Conservation (phyloP, 2,113 vertebrate species). For the Salvelinus fontinalis region DNA sequence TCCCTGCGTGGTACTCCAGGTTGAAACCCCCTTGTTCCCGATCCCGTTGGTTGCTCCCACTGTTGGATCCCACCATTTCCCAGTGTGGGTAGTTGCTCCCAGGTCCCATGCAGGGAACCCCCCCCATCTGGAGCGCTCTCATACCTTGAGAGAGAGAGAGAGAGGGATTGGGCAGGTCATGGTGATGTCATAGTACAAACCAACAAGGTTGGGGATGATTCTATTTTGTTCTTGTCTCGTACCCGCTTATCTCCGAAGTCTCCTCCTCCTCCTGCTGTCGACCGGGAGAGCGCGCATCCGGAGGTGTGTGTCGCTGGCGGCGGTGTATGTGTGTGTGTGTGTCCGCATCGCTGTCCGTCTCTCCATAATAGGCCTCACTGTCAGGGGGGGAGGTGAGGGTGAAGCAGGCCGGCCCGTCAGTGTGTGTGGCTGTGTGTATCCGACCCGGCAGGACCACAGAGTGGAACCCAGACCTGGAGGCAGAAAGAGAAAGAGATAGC, state of each 20-base stretch:
- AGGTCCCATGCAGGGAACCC: constrained; percentile 51
- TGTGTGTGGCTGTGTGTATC: constrained; percentile 45
- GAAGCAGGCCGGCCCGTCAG: constrained; percentile 65
- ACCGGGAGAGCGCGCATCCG: constrained; percentile 63
- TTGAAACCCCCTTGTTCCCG: constrained; percentile 5
- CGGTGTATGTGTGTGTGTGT: constrained; percentile 64
- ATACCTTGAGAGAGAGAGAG: constrained; percentile 43
- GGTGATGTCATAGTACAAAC: neutral
- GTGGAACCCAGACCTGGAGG: constrained; percentile 58
- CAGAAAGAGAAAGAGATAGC: neutral
- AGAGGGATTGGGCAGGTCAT: neutral
- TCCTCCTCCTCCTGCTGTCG: constrained; percentile 67
- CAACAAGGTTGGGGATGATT: neutral
- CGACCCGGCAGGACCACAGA: constrained; percentile 48
- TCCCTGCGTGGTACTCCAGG: constrained; percentile 78
- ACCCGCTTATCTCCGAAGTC: constrained; percentile 78
- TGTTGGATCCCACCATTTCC: constrained; percentile 19
- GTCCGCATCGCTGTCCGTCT: constrained; percentile 96
- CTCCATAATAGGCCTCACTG: constrained; percentile 96
- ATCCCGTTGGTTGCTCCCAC: constrained; percentile 36
- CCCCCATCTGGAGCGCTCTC: constrained; percentile 76
- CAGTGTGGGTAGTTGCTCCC: constrained; percentile 25
- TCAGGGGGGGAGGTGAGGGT: constrained; percentile 85
- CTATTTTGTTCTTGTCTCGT: neutral
- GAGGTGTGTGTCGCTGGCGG: constrained; percentile 67